Conservation (phyloP, 2,113 vertebrate species). For the Macrotis lagotis region DNA sequence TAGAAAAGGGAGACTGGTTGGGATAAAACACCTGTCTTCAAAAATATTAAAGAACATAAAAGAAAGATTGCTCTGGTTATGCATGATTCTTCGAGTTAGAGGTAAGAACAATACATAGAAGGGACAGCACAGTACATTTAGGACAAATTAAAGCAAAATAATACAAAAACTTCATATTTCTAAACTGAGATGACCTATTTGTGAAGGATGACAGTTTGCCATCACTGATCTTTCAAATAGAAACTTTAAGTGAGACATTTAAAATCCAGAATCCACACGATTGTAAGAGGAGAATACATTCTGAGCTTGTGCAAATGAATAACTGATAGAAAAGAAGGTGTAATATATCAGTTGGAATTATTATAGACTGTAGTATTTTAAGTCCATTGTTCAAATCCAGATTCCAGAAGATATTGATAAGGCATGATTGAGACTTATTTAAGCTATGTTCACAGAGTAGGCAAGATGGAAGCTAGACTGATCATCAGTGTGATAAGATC, state of each 20-base stretch:
- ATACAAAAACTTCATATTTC: neutral
- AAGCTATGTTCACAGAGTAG: neutral
- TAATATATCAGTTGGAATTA: neutral
- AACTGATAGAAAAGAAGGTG: neutral
- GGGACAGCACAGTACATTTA: neutral
- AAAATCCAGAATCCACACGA: neutral
- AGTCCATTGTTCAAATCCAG: too few relatives aligned
- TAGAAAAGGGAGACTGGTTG: too few relatives aligned
- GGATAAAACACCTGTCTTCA: too few relatives aligned
- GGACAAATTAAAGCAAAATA: neutral
- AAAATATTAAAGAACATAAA: too few relatives aligned
- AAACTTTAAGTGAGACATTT: neutral
- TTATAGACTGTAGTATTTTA: neutral
- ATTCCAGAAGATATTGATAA: neutral
- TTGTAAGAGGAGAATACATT: neutral
- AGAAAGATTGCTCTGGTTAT: neutral
- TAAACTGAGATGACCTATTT: neutral
- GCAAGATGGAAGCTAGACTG: neutral
- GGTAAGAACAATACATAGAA: neutral
- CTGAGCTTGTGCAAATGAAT: neutral
- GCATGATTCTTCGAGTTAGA: fast-evolving
- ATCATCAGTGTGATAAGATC: neutral
- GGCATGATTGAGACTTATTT: too few relatives aligned
- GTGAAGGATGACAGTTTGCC: neutral
- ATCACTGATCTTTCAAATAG: neutral